These are phyloP conservation scores for Muntiacus muntjak DNA, from an alignment of 2,113 vertebrate genomes.

Conservation along the genomic window DNA sequence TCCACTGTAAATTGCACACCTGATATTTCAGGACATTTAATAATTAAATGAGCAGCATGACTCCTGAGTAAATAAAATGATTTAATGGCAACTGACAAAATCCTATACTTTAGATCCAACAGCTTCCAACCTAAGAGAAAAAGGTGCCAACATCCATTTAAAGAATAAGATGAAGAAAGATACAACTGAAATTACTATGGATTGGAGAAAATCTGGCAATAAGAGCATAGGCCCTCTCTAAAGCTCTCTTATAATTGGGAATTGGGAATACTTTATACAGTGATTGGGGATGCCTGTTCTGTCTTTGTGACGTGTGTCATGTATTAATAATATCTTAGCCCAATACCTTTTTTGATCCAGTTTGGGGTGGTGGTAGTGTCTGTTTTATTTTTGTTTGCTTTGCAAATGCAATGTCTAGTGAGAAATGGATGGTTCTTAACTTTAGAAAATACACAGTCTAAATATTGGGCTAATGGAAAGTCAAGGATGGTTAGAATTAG, in stretches of 20 bases:
- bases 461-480: conserved; percentile 36
- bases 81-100: conserved; percentile 53
- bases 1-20: conserved; percentile 51
- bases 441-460: conserved; percentile 16
- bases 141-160: not conserved
- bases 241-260: conserved; percentile 48
- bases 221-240: conserved; percentile 49
- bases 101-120: conserved; percentile 36
- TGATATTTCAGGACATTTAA: conserved; percentile 69
- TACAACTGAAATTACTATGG: conserved; percentile 51
- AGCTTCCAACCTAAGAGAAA: conserved; percentile 47
- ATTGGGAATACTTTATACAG: conserved; percentile 10
- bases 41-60: conserved; percentile 68
- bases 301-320: not conserved
- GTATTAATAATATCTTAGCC: conserved; percentile 2
- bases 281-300: not conserved
- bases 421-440: conserved; percentile 16
- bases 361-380: not conserved
- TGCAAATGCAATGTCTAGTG: conserved; percentile 21
- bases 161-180: conserved; percentile 45
- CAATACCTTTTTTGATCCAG: not conserved
- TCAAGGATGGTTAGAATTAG: conserved; percentile 49
- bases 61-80: conserved; percentile 47
- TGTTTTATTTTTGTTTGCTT: conserved; percentile 7
- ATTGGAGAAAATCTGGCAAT: conserved; percentile 58